Evolutionary conservation across 2,888 invertebrate species (phyloP).

Genomic region (Eucriotettix oculatus): DNA sequence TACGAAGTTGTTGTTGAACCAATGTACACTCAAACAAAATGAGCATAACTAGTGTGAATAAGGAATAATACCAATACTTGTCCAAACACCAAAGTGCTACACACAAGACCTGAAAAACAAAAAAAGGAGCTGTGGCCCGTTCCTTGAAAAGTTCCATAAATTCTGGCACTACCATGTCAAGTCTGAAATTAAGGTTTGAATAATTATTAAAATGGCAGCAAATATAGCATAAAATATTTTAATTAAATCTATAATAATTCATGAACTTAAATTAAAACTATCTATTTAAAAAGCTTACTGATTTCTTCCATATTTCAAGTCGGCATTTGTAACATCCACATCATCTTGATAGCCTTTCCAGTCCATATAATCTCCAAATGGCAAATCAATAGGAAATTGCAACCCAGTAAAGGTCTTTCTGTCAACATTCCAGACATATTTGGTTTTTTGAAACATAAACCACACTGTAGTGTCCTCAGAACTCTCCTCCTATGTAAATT

Average conservation of each 20-base stretch:
- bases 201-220: not conserved
- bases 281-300: slow-evolving; percentile 37
- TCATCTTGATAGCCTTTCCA: slow-evolving; percentile 84
- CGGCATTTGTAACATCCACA: slow-evolving; percentile 52
- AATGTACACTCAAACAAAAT: slow-evolving; percentile 94
- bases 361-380: slow-evolving; percentile 53
- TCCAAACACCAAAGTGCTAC: slow-evolving; percentile 98
- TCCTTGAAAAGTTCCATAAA: slow-evolving; percentile 94
- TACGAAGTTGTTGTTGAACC: slow-evolving; percentile 92
- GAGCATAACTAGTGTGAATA: slow-evolving; percentile 91
- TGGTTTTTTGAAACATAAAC: slow-evolving; percentile 96
- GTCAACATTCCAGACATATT: slow-evolving; percentile 78
- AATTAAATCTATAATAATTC: no score
- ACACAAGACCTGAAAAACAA: slow-evolving; percentile 99
- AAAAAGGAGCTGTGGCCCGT: slow-evolving; percentile 96
- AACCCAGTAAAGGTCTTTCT: slow-evolving; percentile 66
- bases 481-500: slow-evolving; percentile 23
- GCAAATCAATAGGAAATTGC: slow-evolving; percentile 65
- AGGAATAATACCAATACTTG: slow-evolving; percentile 95
- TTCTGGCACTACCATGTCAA: slow-evolving; percentile 80
- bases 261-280: no score
- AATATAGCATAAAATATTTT: no score
- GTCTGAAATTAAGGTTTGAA: slow-evolving; percentile 24
- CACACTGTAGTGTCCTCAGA: slow-evolving; percentile 45
- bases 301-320: slow-evolving; percentile 78